These are phyloP conservation scores for Tapirus indicus DNA, from an alignment of 2,797 vertebrate genomes.

Conservation along the genomic window DNA sequence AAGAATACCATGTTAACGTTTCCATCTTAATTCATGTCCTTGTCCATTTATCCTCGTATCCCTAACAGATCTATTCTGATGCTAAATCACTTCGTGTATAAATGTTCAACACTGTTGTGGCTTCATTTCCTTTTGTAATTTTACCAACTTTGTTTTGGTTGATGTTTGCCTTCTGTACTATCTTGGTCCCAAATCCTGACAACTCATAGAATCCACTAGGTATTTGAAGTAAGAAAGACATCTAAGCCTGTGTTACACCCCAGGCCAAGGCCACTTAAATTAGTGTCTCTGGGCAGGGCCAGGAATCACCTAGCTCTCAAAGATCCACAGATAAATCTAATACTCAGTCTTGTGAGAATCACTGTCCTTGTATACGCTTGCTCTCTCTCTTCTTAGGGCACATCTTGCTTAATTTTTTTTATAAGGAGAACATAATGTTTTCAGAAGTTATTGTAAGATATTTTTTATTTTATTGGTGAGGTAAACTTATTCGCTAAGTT, in stretches of 20 bases:
- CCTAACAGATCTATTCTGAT: background rate
- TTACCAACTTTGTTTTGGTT: background rate
- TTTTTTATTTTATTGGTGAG: background rate
- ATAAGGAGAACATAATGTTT: background rate
- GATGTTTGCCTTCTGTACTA: background rate
- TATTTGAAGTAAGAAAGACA: background rate
- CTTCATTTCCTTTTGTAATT: background rate
- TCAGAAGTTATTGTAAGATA: background rate
- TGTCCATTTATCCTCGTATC: background rate
- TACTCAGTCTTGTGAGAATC: background rate
- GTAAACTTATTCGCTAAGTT: background rate
- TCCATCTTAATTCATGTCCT: background rate
- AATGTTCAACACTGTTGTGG: background rate
- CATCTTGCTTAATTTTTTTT: background rate
- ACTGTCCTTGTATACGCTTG: background rate
- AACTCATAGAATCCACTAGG: background rate
- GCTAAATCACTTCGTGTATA: background rate
- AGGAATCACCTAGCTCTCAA: background rate
- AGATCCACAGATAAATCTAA: background rate
- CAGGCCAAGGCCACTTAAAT: background rate
- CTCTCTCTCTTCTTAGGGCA: background rate
- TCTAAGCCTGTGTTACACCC: background rate
- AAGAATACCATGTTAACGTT: background rate
- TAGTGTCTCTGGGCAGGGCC: background rate
- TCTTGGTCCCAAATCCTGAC: background rate